phyloP scores from a whole-genome alignment of 2,888 invertebrate species.

The Dicyrtomina minuta region DNA sequence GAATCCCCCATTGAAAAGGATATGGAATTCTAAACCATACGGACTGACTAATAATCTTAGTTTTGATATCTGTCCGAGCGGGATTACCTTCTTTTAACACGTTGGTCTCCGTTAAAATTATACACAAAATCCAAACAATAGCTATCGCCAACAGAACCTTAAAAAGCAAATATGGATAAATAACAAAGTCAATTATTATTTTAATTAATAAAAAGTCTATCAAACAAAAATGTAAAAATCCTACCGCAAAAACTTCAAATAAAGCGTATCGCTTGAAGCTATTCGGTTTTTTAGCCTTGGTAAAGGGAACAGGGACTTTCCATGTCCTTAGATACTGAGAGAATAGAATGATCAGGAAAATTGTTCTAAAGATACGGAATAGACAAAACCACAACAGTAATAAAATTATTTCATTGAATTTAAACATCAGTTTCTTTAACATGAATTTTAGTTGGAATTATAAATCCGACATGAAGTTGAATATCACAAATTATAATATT shows the following conservation, averaged over 20 bases:
- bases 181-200: no score
- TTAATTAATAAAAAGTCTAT: no score
- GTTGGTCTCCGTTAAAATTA: conserved; percentile 67
- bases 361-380: conserved; percentile 69
- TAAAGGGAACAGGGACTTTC: conserved; percentile 64
- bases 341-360: conserved; percentile 72
- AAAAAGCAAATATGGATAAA: no score
- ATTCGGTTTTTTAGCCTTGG: conserved; percentile 58
- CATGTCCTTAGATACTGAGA: conserved; percentile 75
- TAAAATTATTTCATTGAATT: no score
- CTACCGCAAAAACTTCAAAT: conserved; percentile 41
- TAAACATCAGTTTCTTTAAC: no score
- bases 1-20: conserved; percentile 62
- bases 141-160: conserved; percentile 74
- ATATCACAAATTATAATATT: background rate
- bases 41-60: conserved; percentile 68
- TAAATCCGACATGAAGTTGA: background rate
- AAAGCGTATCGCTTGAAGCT: conserved; percentile 35
- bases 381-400: no score
- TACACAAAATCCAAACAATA: conserved; percentile 75
- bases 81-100: conserved; percentile 67
- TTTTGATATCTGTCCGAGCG: conserved; percentile 72
- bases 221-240: conserved; percentile 2
- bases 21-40: conserved; percentile 82
- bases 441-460: no score